Evolutionary conservation across 2,113 vertebrate species (phyloP).

Genomic region (Nansenia antarctica): DNA sequence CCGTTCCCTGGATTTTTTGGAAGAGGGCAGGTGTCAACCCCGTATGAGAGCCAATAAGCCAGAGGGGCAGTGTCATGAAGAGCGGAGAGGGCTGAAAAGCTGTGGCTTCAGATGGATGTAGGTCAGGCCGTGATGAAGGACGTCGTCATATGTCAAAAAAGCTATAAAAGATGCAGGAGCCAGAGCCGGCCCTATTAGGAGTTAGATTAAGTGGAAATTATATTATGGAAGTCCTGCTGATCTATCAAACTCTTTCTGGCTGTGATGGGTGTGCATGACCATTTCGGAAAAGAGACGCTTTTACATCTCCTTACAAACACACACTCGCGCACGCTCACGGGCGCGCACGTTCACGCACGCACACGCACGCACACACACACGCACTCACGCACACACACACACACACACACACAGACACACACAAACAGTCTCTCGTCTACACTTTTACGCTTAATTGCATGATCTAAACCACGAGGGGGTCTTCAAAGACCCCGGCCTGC

Average conservation of each 20-base stretch:
- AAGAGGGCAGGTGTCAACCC: background rate
- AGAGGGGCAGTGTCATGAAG: background rate
- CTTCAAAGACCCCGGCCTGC: conserved; percentile 23
- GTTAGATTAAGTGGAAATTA: background rate
- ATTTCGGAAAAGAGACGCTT: background rate
- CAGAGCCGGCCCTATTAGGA: background rate
- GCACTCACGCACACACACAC: conserved; percentile 1
- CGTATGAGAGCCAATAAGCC: background rate
- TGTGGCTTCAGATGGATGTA: conserved; percentile 18
- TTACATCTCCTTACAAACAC: background rate
- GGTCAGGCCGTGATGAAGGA: conserved; percentile 25
- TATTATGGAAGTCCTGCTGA: background rate
- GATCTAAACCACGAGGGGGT: background rate
- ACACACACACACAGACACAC: conserved; percentile 7
- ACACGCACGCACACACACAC: background rate
- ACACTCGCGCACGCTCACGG: background rate
- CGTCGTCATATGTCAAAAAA: conserved; percentile 33
- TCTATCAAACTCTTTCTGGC: background rate
- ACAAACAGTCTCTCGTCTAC: conserved; percentile 9
- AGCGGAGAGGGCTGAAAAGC: background rate
- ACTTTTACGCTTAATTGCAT: background rate
- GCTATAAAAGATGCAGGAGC: conserved; percentile 19
- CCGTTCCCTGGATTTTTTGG: background rate
- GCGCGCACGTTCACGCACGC: background rate
- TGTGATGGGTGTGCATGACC: background rate